Conservation (phyloP, 2,888 invertebrate genomes). For the Eristalinus sepulchralis region DNA sequence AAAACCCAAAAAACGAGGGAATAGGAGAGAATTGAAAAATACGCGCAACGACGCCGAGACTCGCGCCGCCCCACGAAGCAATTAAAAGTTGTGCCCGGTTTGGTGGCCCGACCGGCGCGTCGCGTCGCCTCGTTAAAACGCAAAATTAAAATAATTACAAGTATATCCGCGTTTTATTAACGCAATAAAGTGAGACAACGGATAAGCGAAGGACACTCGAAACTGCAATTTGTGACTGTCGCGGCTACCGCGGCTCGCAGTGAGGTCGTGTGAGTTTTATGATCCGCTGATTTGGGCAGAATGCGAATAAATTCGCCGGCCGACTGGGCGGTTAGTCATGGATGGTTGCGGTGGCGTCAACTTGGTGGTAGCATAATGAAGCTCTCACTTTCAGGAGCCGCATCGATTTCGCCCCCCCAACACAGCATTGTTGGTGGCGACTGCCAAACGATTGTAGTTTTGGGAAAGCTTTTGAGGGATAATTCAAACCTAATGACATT, state of each 20-base stretch:
- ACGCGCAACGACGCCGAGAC: neutral
- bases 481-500: too few species aligned
- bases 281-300: neutral
- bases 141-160: conserved; percentile 64
- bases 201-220: conserved; percentile 57
- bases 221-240: conserved; percentile 48
- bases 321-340: neutral
- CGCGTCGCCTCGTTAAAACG: conserved; percentile 55
- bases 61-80: conserved; percentile 15
- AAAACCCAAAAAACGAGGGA: neutral
- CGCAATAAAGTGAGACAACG: conserved; percentile 57
- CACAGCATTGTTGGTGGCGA: too few species aligned
- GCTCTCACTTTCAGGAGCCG: neutral
- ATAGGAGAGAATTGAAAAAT: neutral
- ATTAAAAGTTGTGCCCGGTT: conserved; percentile 59
- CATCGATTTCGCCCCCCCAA: neutral
- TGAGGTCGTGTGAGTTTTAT: conserved; percentile 20
- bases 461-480: too few species aligned
- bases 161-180: conserved; percentile 58
- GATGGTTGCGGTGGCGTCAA: too few species aligned
- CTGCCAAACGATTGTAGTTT: too few species aligned
- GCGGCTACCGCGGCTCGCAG: conserved; percentile 23
- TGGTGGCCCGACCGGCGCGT: conserved; percentile 11
- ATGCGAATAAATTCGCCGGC: neutral
- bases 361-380: neutral